phyloP scores from a whole-genome alignment of 2,888 invertebrate species.

The Athalia rosae region DNA sequence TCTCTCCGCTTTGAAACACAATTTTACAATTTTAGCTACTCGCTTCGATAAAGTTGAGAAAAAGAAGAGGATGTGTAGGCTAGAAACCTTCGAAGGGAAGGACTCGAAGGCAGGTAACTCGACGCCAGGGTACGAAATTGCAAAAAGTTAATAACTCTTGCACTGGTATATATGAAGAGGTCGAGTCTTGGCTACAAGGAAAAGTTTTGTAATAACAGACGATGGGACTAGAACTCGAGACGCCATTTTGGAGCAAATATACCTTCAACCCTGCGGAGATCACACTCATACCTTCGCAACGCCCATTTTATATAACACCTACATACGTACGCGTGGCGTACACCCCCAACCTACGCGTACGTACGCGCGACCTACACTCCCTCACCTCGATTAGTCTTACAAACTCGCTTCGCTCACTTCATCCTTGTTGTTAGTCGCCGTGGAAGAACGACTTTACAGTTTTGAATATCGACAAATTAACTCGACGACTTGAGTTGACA shows the following conservation, averaged over 20 bases:
- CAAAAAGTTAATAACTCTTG: conserved; percentile 44
- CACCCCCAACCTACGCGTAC: neutral
- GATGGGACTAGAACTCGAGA: conserved; percentile 39
- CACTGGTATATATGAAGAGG: conserved; percentile 42
- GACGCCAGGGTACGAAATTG: conserved; percentile 39
- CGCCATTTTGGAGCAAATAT: conserved; percentile 40
- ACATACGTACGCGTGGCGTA: neutral
- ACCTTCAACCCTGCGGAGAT: conserved; percentile 24
- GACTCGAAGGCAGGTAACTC: conserved; percentile 41
- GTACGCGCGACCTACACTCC: neutral
- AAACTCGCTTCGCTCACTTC: conserved; percentile 2
- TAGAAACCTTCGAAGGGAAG: neutral
- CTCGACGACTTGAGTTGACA: conserved; percentile 12
- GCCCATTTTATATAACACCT: neutral
- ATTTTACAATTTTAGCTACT: conserved; percentile 21
- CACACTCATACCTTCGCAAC: conserved; percentile 24
- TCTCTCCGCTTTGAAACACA: neutral
- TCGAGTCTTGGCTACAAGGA: conserved; percentile 43
- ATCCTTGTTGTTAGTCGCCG: neutral
- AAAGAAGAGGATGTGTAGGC: neutral
- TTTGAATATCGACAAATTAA: neutral
- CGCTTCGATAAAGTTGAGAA: conserved; percentile 29
- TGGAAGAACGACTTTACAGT: neutral
- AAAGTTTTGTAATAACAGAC: conserved; percentile 44
- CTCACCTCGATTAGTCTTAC: conserved; percentile 20